Base-by-base conservation (phyloP, 2,797 vertebrate species). In the Pseudopleuronectes americanus region DNA sequence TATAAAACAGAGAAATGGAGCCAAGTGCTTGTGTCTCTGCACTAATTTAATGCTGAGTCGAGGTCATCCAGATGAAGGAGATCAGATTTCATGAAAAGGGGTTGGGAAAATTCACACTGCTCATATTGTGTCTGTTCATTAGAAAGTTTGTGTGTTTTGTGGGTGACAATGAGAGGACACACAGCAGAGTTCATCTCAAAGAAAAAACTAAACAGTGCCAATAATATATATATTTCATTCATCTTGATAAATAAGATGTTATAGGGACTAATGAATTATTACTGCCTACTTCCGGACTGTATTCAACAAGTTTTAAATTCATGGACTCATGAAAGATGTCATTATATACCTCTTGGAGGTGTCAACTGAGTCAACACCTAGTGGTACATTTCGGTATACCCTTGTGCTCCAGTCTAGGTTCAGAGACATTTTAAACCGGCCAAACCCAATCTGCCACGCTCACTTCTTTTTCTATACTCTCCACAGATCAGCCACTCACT, bases 401-500 rank as follows among this genome's bases (percentile, higher is more conserved):
- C 1, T 14, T 26, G 12, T 4, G 10, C 5, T 26, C 52, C 6
- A 28, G 23, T 28, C 7, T 19, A 4, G 26, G 28, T 26, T 56
- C n/a, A 8, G 53, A 14, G 8, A n/a, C 4, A 4, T 6, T 23
- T 22, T 24, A 22, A 5, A 26, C 13, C 2, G 51, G 51, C 51
- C 51, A 23, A 52, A 23, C 21, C n/a, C 49, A 52, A 52, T 53
- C 22, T 10, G n/a, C 10, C 53, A 53, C 75, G 81, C 74, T 45
- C 24, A 4, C 36, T 48, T 28, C 19, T 58, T 58, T 41, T 71
- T 77, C 74, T 57, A 3, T 77, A 64, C 71, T 79, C 69, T 80
- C 76, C 48, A 61, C 81, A 87, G 79, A 90, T 87, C 81, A 78
- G 81, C 67, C 57, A 71, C 85, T 90, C 72, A 76, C 83, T 79